Evolutionary conservation across 2,797 vertebrate genomes (phyloP).

Genomic region (Sebastiscus albofasciatus): DNA sequence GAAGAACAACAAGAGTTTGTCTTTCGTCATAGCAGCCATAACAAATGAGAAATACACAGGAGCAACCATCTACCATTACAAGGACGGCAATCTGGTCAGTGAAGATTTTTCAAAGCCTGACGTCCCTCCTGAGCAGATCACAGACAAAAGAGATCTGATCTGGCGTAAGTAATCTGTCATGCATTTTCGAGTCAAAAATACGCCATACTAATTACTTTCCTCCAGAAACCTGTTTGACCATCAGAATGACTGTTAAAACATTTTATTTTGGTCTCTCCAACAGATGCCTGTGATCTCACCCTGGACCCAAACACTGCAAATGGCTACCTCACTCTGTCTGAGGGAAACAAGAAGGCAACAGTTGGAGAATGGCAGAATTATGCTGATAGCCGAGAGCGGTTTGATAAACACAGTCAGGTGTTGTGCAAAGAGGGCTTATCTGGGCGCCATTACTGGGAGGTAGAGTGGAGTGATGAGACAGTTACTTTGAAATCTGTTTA

Average conservation of each 20-base stretch:
- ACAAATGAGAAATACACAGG: constrained; percentile 15
- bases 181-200: background rate
- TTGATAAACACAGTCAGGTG: fast-evolving
- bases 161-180: constrained; percentile 18
- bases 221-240: background rate
- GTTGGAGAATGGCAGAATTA: fast-evolving
- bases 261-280: background rate
- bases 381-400: constrained; percentile 3
- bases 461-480: background rate
- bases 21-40: constrained; percentile 11
- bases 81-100: too few species aligned
- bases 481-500: fast-evolving
- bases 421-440: constrained; percentile 9
- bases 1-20: background rate
- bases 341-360: background rate
- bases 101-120: constrained; percentile 24
- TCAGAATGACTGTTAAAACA: background rate
- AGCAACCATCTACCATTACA: constrained; percentile 31
- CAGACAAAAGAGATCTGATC: background rate
- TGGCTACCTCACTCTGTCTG: fast-evolving
- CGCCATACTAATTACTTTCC: background rate
- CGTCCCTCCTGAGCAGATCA: background rate
- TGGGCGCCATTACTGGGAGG: constrained; percentile 39
- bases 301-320: constrained; percentile 13
- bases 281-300: constrained; percentile 29